A percentile compares a stretch with the other conserved stretches of the same genome.
These are phyloP conservation scores for Nomada ferruginata DNA, from an alignment of 2,888 invertebrate genomes.

Conservation along the genomic window DNA sequence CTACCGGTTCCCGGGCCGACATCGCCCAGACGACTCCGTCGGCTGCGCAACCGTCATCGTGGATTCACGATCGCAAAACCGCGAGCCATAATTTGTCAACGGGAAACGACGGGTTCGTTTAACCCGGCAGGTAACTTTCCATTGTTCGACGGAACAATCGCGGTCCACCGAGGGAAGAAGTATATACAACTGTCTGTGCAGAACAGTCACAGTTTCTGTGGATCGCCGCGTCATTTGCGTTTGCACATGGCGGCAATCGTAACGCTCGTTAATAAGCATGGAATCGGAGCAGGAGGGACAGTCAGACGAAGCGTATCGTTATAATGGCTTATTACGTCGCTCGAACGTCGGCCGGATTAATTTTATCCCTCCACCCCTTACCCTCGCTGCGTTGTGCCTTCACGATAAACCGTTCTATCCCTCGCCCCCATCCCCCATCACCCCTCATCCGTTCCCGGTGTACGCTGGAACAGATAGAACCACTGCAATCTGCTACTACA, in stretches of 20 bases:
- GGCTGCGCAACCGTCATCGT: constrained; percentile 21
- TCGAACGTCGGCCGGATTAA: constrained; percentile 64
- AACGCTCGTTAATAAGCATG: constrained; percentile 67
- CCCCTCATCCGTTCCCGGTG: constrained; percentile 2
- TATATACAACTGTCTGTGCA: constrained; percentile 1
- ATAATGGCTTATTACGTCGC: constrained; percentile 69
- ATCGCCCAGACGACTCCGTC: neutral
- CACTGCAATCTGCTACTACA: constrained; percentile 36
- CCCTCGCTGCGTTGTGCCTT: constrained; percentile 14
- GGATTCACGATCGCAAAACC: constrained; percentile 60
- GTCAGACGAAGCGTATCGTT: constrained; percentile 71
- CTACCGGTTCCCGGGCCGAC: constrained; percentile 11
- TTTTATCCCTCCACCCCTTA: constrained; percentile 30
- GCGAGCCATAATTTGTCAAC: constrained; percentile 69
- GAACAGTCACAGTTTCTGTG: neutral
- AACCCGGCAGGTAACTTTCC: constrained; percentile 69
- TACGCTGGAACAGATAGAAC: constrained; percentile 29
- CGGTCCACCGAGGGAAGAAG: constrained; percentile 13
- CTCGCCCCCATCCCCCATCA: neutral
- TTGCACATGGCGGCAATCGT: constrained; percentile 51
- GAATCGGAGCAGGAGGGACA: constrained; percentile 14
- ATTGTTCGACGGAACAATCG: constrained; percentile 72
- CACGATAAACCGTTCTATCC: constrained; percentile 29
- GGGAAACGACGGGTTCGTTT: constrained; percentile 69
- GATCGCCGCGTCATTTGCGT: constrained; percentile 9